phyloP scores from a whole-genome alignment of 2,797 vertebrate genomes.

The Gobionotothen gibberifrons region DNA sequence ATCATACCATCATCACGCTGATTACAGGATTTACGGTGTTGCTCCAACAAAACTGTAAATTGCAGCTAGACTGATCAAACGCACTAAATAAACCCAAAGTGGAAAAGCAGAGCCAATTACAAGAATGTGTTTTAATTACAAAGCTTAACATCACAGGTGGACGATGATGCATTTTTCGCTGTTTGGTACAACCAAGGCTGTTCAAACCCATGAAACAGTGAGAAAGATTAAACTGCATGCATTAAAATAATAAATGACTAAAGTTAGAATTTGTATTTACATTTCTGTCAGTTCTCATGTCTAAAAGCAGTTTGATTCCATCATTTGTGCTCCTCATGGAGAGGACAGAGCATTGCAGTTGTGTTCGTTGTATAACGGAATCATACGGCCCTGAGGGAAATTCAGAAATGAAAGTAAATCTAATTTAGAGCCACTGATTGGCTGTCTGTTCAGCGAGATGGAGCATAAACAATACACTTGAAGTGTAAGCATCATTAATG shows the following conservation, averaged over 20 bases:
- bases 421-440: slow-evolving; percentile 74
- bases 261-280: slow-evolving; percentile 11
- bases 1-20: slow-evolving; percentile 79
- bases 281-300: slow-evolving; percentile 45
- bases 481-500: slow-evolving; percentile 76
- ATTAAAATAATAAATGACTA: slow-evolving; percentile 17
- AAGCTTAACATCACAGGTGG: slow-evolving; percentile 54
- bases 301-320: slow-evolving; percentile 58
- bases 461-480: slow-evolving; percentile 76
- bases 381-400: slow-evolving; percentile 74
- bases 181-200: neutral
- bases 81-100: slow-evolving; percentile 54
- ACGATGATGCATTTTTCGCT: slow-evolving; percentile 11
- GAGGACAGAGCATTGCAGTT: slow-evolving; percentile 56
- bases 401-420: slow-evolving; percentile 79
- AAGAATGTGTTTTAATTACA: slow-evolving; percentile 55
- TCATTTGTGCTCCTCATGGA: slow-evolving; percentile 43
- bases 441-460: slow-evolving; percentile 70
- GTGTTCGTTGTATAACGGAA: slow-evolving; percentile 74
- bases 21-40: slow-evolving; percentile 69
- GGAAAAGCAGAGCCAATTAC: slow-evolving; percentile 53
- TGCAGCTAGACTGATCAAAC: slow-evolving; percentile 64
- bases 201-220: slow-evolving; percentile 10
- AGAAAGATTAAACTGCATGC: slow-evolving; percentile 9
- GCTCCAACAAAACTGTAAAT: slow-evolving; percentile 60